Base-by-base conservation (phyloP, 2,888 invertebrate genomes). In the Oxyteleia sp. region DNA sequence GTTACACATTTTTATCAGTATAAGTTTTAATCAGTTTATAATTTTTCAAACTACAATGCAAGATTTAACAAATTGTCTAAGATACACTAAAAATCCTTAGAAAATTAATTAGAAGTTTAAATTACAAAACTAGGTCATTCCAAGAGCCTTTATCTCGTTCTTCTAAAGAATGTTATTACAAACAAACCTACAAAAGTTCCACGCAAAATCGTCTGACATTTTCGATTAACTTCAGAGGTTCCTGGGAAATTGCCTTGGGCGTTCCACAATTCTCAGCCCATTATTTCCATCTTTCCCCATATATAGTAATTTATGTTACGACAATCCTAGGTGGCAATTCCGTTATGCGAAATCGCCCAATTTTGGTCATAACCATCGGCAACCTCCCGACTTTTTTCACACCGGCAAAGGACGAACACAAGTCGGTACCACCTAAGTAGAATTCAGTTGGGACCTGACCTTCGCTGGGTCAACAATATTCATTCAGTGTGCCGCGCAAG, bases 401-500 rank as follows among this genome's bases (percentile, higher is more conserved):
- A 8, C 13, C 13, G 10, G 7, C 53, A 11, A 32, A 55, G 23
- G 26, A 51, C 41, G 11, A 23, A 13, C 51, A 16, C 41, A 16
- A 43, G 64, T n/a, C 11, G n/a, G n/a, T n/a, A 26, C 15, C 20
- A 29, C 20, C 63, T 61, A 63, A 53, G 10, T 35, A 47, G 69
- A 69, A 45, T 71, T 66, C 15, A 59, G 32, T 13, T 13, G 20
- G n/a, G 32, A 26, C 15, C 29, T 82, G 71, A 82, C 82, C 82
- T 59, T 72, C 68, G 43, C 29, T 66, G 59, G 82, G 76, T 76
- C 72, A 81, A 75, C 71, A 76, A 71, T 82, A 82, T 82, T 82
- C 72, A 78, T 69, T 75, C 63, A 66, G 69, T 49, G 45, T 64
- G 26, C 45, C 32, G 75, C 53, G 63, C 69, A 45, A 76, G 71